Percentiles rank a stretch among this genome's conserved stretches.
Conservation (phyloP, 37 sponge, comb jelly and placozoan genomes). For the Hormiphora californensis region DNA sequence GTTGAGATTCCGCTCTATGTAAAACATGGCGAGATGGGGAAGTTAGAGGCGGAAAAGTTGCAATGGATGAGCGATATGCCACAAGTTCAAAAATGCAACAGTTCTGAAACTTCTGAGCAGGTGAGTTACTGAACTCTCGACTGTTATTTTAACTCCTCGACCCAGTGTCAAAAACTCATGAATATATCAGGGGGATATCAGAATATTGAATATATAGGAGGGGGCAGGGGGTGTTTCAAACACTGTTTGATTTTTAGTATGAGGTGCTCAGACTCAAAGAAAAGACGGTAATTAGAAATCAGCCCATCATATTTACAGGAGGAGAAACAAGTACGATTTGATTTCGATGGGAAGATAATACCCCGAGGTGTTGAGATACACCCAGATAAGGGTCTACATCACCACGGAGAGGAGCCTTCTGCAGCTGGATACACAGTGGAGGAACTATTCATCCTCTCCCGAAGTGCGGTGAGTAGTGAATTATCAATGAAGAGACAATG, state of each 20-base stretch:
- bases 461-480: slow-evolving; percentile 48
- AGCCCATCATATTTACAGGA: too few relatives aligned
- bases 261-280: too few relatives aligned
- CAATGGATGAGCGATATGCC: slow-evolving; percentile 48
- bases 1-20: slow-evolving; percentile 41
- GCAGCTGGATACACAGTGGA: slow-evolving; percentile 43
- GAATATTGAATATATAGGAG: too few relatives aligned
- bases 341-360: slow-evolving; percentile 41
- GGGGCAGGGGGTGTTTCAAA: too few relatives aligned
- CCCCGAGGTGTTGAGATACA: slow-evolving; percentile 26
- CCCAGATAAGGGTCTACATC: slow-evolving; percentile 10
- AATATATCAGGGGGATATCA: too few relatives aligned
- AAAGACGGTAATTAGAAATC: too few relatives aligned
- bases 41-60: background rate
- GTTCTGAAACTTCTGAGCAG: too few relatives aligned
- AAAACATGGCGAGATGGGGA: background rate
- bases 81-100: background rate
- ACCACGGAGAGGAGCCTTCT: slow-evolving; percentile 45
- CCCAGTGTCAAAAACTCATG: too few relatives aligned
- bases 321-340: slow-evolving; percentile 12
- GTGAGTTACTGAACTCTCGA: too few relatives aligned
- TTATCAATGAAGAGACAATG: too few relatives aligned
- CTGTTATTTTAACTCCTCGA: too few relatives aligned
- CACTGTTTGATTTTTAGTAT: too few relatives aligned
- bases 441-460: slow-evolving; percentile 40